Evolutionary conservation across 2,888 invertebrate genomes (phyloP).

Genomic region (Harpalus rufipes): DNA sequence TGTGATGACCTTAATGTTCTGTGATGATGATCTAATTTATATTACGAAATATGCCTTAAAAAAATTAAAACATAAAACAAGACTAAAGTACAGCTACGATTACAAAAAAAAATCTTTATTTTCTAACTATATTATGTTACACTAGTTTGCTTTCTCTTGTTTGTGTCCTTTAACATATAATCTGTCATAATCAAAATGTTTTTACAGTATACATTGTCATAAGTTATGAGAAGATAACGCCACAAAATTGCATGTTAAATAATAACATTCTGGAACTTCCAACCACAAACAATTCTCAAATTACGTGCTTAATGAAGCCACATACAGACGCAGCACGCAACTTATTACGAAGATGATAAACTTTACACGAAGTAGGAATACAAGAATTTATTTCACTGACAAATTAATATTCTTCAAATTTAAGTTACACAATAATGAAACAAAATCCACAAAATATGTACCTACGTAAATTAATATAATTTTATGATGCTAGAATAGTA

Average conservation of each 20-base stretch:
- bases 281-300: slow-evolving; percentile 44
- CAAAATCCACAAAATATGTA: not conserved
- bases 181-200: not conserved
- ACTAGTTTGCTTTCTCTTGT: not conserved
- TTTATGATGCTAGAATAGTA: no score
- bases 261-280: slow-evolving; percentile 28
- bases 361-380: not conserved
- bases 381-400: not conserved
- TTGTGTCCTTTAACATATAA: not conserved
- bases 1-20: no score
- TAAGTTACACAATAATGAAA: not conserved
- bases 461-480: no score
- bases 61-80: no score
- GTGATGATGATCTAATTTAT: no score
- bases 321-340: slow-evolving; percentile 13
- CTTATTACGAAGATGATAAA: slow-evolving; percentile 25
- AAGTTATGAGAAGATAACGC: not conserved
- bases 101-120: no score
- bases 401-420: not conserved
- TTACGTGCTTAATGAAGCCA: slow-evolving; percentile 39
- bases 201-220: not conserved
- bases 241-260: slow-evolving; percentile 32
- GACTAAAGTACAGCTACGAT: no score
- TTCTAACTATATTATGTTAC: not conserved
- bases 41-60: no score